Evolutionary conservation across 2,888 invertebrate species (phyloP).

Genomic region (Mythimna impura): DNA sequence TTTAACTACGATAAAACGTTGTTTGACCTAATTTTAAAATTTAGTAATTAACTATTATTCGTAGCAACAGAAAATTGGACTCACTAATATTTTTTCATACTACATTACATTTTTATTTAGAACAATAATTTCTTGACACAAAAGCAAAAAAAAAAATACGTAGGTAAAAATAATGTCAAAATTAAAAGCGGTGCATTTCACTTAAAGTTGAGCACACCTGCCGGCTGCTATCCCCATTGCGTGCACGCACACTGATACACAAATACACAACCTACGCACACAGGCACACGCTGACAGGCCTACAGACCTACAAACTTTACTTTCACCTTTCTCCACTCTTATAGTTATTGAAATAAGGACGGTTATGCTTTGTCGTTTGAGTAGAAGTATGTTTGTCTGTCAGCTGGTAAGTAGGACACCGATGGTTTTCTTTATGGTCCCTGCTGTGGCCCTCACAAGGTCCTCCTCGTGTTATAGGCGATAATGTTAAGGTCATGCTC

Average conservation of each 20-base stretch:
- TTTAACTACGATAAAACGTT: conserved; percentile 43
- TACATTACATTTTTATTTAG: background rate
- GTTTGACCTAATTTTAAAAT: conserved; percentile 48
- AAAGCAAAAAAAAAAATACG: background rate
- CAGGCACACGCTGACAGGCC: conserved; percentile 78
- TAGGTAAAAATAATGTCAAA: conserved; percentile 5
- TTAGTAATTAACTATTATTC: conserved; percentile 36
- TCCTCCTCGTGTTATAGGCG: conserved; percentile 73
- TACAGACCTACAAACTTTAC: conserved; percentile 88
- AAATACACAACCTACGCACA: conserved; percentile 74
- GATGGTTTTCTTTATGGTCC: conserved; percentile 85
- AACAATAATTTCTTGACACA: background rate
- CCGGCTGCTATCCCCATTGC: conserved; percentile 86
- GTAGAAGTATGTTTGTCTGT: conserved; percentile 68
- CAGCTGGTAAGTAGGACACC: conserved; percentile 84
- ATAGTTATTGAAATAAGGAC: conserved; percentile 66
- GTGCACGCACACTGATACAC: conserved; percentile 81
- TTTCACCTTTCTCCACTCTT: conserved; percentile 76
- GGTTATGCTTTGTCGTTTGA: conserved; percentile 62
- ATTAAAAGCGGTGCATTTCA: conserved; percentile 84
- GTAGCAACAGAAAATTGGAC: background rate
- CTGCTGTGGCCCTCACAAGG: conserved; percentile 82
- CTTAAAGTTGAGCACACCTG: conserved; percentile 79
- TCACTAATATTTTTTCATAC: background rate
- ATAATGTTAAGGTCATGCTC: conserved; percentile 76